Evolutionary conservation across 2,113 vertebrate genomes (phyloP), one percentile per base, ranked within the genome.

Genomic region (Oxygymnocypris stewartii): DNA sequence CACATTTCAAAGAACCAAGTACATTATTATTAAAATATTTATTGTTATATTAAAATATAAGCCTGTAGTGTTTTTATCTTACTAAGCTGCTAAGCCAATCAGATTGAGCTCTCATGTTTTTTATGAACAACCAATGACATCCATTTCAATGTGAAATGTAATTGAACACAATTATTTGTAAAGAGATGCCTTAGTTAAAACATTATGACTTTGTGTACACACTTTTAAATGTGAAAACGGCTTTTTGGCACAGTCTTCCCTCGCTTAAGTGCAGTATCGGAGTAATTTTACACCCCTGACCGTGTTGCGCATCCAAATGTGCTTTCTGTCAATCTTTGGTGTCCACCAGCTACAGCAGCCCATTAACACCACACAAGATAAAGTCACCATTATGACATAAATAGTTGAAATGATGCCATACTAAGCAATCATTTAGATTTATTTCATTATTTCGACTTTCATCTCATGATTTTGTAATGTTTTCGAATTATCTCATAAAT

Each of bases 81-180:
- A 8, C 73, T 76, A 76, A 47, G n/a, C n/a, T 16, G 12, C 23
- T 44, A n/a, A 44, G 40, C 23, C 40, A 44, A 25, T 44, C 40
- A 47, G 8, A 25, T 8, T 4, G 73, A 74, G 37, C 40, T 74
- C 37, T 5, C 8, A 20, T 74, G 37, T 6, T 12, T 74, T 74
- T 44, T 76, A 49, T 47, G 47, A 28, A 76, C 42, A 76, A 13
- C 12, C n/a, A 76, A 28, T 76, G 42, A 76, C 44, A 28, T 12
- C 10, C 20, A 42, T 76, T 76, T 76, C 73, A 76, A 76, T 76
- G 73, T 76, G 73, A 49, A 76, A 76, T 49, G 73, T 76, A 25
- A 28, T 37, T 76, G 42, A 44, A 44, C 23, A 76, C 42, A 16
- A 25, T 13, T 47, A 12, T 9, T 23, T 73, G 35, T 3, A 4